A percentile compares a stretch with the other conserved stretches of the same genome.
Evolutionary conservation across 2,888 invertebrate genomes (phyloP).

Genomic region (Limnephilus auricula): DNA sequence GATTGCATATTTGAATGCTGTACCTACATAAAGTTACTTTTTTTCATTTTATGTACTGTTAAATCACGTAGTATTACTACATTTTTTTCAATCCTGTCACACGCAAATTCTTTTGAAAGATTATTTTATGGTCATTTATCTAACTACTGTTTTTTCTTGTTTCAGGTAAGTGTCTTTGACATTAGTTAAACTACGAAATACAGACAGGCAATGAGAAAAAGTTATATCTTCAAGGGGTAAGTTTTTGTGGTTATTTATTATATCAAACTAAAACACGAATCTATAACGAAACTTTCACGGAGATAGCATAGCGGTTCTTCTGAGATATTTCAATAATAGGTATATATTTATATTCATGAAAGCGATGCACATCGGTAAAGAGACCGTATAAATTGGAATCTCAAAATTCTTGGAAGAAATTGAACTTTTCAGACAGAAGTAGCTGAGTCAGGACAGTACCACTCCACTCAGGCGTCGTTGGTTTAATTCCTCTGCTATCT

Average conservation of each 20-base stretch:
- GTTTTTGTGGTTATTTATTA: not conserved
- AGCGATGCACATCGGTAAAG: not conserved
- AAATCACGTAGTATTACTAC: too few relatives aligned
- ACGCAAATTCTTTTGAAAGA: too few relatives aligned
- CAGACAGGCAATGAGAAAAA: not conserved
- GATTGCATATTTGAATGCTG: too few relatives aligned
- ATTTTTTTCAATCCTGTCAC: too few relatives aligned
- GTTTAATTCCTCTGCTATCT: too few relatives aligned
- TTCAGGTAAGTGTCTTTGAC: slow-evolving; percentile 14
- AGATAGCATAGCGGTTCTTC: not conserved
- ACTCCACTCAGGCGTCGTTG: too few relatives aligned
- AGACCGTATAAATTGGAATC: too few relatives aligned
- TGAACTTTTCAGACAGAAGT: not conserved
- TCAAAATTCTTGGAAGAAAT: too few relatives aligned
- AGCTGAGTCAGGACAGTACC: too few relatives aligned
- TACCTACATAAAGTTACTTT: too few relatives aligned
- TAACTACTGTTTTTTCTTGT: not conserved
- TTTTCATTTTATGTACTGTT: too few relatives aligned
- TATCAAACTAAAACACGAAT: not conserved
- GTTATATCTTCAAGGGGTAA: not conserved
- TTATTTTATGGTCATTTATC: not conserved
- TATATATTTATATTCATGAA: too few relatives aligned
- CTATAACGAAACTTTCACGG: not conserved
- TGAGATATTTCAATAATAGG: not conserved
- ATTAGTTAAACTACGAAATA: not conserved